A percentile compares a stretch with the other conserved stretches of the same genome.
Evolutionary conservation across 2,113 vertebrate species (phyloP).

Genomic region (Triplophysa siluroides): DNA sequence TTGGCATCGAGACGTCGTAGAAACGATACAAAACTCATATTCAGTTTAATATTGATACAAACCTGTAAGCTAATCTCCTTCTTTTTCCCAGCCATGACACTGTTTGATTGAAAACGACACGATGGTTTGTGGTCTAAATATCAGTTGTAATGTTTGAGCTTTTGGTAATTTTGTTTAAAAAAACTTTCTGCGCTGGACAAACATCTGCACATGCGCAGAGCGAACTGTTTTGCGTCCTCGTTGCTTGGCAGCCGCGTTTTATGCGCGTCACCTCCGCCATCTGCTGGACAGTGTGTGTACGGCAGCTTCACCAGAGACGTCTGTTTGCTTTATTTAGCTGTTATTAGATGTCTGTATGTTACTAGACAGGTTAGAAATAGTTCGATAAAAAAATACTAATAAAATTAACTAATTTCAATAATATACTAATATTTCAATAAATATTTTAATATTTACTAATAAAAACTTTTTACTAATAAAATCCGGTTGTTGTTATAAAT

Average conservation of each 20-base stretch:
- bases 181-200: not conserved
- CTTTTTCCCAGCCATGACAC: conserved; percentile 76
- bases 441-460: too few species aligned
- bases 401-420: too few species aligned
- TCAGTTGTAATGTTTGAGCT: not conserved
- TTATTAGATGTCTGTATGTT: too few species aligned
- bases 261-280: not conserved
- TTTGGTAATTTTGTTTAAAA: not conserved
- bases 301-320: not conserved
- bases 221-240: conserved; percentile 59
- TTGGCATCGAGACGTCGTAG: not conserved
- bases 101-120: not conserved
- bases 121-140: not conserved
- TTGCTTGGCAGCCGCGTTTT: conserved; percentile 64
- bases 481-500: too few species aligned
- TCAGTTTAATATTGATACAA: not conserved
- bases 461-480: too few species aligned
- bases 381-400: too few species aligned
- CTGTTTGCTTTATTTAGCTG: too few species aligned
- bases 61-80: conserved; percentile 79
- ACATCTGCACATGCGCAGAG: not conserved
- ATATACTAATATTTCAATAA: too few species aligned
- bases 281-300: not conserved
- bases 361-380: too few species aligned
- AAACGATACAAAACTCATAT: not conserved